phyloP scores from a whole-genome alignment of 2,113 vertebrate genomes.

The Lycocorax pyrrhopterus region DNA sequence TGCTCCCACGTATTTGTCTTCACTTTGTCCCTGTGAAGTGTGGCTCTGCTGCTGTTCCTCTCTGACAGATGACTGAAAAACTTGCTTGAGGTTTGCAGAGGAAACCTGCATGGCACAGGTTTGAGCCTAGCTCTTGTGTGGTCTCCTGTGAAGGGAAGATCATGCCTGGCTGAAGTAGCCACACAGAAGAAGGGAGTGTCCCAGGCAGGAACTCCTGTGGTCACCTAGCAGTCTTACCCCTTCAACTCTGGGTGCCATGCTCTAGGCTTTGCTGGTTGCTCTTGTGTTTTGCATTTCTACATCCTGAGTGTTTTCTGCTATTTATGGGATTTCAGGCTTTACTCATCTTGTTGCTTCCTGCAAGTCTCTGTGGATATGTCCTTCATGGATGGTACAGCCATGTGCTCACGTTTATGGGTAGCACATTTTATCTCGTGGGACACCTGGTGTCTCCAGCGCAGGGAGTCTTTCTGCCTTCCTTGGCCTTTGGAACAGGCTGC shows the following conservation, averaged over 20 bases:
- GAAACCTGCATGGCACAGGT: not conserved
- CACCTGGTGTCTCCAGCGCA: not conserved
- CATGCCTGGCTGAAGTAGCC: not conserved
- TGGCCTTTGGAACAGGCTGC: not conserved
- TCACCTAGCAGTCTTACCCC: not conserved
- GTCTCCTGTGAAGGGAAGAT: rapidly evolving
- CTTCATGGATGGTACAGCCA: not conserved
- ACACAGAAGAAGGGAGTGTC: not conserved
- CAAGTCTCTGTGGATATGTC: not conserved
- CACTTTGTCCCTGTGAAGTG: not conserved
- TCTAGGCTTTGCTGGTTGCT: not conserved
- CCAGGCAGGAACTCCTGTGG: not conserved
- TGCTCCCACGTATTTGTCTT: not conserved
- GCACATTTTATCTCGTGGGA: not conserved
- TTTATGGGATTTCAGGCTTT: not conserved
- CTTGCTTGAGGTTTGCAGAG: not conserved
- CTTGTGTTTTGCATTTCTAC: not conserved
- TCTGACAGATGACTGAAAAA: not conserved
- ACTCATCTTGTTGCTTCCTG: not conserved
- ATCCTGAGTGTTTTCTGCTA: not conserved
- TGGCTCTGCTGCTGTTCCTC: not conserved
- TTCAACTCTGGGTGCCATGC: not conserved
- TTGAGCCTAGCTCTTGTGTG: not conserved
- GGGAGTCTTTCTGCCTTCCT: not conserved
- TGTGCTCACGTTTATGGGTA: rapidly evolving